Evolutionary conservation across 2,113 vertebrate genomes (phyloP), one percentile per base, ranked within the genome.

Genomic region (Petrocephalus microphthalmus): DNA sequence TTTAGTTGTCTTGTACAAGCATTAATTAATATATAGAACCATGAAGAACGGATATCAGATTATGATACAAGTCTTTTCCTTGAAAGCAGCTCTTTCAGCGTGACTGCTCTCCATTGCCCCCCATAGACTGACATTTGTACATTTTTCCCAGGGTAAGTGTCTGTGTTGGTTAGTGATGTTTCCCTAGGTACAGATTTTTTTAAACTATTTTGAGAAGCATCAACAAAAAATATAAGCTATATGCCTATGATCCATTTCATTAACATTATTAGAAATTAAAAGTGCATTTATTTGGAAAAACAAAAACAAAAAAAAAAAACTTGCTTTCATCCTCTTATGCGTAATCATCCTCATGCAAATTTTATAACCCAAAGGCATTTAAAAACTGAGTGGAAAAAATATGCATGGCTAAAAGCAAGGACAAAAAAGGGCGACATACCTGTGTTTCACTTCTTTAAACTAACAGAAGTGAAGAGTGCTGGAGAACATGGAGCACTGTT

Each of bases 321-420:
- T 11, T 67, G 25, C 15, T 37, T 74, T 74, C 33, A 74, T 74
- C 67, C 67, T 74, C 67, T 74, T 42, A 78, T 78, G 71, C 37
- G 71, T 42, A 78, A 51, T 84, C 88, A 92, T 91, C 88, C 52
- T 86, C 87, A 91, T 91, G 91, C 90, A 91, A 84, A 87, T 49
- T 52, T 51, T 51, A 84, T 51, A 49, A 51, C 42, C 42, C 47
- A 51, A 51, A 84, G 47, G 81, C 81, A 84, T 84, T 84, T 45
- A 37, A 45, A 51, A 84, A 84, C 45, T 78, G 71, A 42, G 71
- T 19, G 33, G 13, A 29, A 15, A 11, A 84, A 51, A 47, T 49
- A 51, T 84, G 45, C 47, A 51, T 84, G 45, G 20, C 81, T 84
- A 49, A 84, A 84, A 84, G 81, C 81, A 84, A 84, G 81, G 81